These are phyloP conservation scores for Chionoecetes opilio DNA, from an alignment of 1,140 invertebrate genomes.

Conservation along the genomic window DNA sequence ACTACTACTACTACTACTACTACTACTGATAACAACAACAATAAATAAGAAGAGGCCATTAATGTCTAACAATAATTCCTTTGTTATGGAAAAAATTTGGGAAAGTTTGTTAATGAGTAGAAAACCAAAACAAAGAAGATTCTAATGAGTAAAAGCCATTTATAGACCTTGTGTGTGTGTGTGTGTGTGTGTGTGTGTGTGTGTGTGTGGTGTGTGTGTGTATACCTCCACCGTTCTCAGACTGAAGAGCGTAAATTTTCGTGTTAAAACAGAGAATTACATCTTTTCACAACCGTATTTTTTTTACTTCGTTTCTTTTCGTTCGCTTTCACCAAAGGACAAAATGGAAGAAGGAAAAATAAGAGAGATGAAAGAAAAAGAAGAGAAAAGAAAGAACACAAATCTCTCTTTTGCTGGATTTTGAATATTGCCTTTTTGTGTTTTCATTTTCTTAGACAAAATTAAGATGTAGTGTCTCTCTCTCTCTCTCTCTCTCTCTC, in stretches of 20 bases:
- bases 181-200: slow-evolving; percentile 25
- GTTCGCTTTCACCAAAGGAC: not conserved
- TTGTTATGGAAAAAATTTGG: not conserved
- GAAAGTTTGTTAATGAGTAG: not conserved
- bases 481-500: not conserved
- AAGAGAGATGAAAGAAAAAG: not conserved
- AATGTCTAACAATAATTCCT: not conserved
- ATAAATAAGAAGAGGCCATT: not conserved
- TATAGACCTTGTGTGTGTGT: not conserved
- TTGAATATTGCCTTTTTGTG: too few species aligned
- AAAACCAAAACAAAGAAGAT: not conserved
- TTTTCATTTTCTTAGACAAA: not conserved
- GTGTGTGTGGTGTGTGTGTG: not conserved
- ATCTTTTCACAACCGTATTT: not conserved
- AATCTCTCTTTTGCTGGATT: too few species aligned
- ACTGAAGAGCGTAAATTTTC: not conserved
- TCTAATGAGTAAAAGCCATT: not conserved
- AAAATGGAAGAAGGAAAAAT: not conserved
- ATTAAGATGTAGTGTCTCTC: not conserved
- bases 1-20: not conserved
- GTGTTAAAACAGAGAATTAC: not conserved
- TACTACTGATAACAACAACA: not conserved
- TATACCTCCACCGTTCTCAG: not conserved
- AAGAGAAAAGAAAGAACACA: not conserved
- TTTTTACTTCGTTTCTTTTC: not conserved